phyloP scores from a whole-genome alignment of 2,113 vertebrate genomes.

The Chloebia gouldiae region DNA sequence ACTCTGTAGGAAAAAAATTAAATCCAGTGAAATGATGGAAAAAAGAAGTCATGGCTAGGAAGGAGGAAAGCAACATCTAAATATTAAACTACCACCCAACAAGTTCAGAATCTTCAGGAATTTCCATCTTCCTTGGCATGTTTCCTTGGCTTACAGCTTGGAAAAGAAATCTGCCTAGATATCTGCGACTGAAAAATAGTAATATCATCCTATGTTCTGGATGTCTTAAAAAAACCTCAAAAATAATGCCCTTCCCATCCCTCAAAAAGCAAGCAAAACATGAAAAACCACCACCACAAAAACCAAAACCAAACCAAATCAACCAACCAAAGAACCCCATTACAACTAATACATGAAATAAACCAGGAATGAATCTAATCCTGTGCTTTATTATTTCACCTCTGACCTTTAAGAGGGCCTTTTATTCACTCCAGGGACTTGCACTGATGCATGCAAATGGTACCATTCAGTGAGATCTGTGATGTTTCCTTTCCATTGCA shows the following conservation, averaged over 20 bases:
- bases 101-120: not conserved
- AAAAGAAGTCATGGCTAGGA: constrained; percentile 14
- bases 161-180: not conserved
- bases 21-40: constrained; percentile 39
- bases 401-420: not conserved
- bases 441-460: not conserved
- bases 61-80: constrained; percentile 24
- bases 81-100: constrained; percentile 37
- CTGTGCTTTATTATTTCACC: not conserved
- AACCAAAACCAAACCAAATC: not conserved
- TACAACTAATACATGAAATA: not conserved
- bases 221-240: not conserved
- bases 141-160: not conserved
- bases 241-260: not conserved
- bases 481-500: not conserved
- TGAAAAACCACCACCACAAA: not conserved
- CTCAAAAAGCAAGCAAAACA: not conserved
- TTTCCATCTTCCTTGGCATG: constrained; percentile 31
- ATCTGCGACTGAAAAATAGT: not conserved
- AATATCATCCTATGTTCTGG: not conserved
- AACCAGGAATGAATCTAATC: not conserved
- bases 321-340: not conserved
- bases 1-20: constrained; percentile 29
- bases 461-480: not conserved
- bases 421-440: not conserved